Evolutionary conservation across 2,113 vertebrate species (phyloP).

Genomic region (Burhinus bistriatus): DNA sequence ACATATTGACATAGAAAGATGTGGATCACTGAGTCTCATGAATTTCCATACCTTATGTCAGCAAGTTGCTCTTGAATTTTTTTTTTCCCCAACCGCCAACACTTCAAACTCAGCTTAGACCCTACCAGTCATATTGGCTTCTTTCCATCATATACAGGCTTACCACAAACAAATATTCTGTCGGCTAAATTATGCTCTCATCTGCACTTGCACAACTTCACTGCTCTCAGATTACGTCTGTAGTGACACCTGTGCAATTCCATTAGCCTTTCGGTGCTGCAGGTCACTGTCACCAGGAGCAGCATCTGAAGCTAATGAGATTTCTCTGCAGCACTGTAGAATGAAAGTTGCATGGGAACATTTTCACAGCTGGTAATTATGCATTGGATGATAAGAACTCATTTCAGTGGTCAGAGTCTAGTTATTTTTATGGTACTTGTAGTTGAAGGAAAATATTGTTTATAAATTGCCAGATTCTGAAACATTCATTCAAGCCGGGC

Average conservation of each 20-base stretch:
- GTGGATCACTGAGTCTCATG: not conserved
- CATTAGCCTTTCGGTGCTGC: not conserved
- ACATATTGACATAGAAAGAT: not conserved
- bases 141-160: not conserved
- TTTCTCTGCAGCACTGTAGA: not conserved
- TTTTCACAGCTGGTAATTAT: not conserved
- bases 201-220: not conserved
- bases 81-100: not conserved
- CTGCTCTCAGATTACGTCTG: not conserved
- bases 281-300: not conserved
- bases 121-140: not conserved
- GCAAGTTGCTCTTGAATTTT: not conserved
- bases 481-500: not conserved
- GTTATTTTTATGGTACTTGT: not conserved
- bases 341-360: not conserved
- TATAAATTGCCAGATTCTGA: not conserved
- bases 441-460: not conserved
- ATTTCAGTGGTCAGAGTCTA: not conserved
- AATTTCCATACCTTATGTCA: not conserved
- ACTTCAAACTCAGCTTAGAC: not conserved
- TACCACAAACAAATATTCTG: not conserved
- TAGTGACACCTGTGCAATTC: not conserved
- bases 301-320: not conserved
- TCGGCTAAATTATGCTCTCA: not conserved
- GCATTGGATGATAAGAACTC: not conserved